These are phyloP conservation scores for Macrosoma leucophasiata DNA, from an alignment of 2,888 invertebrate species.

Conservation along the genomic window DNA sequence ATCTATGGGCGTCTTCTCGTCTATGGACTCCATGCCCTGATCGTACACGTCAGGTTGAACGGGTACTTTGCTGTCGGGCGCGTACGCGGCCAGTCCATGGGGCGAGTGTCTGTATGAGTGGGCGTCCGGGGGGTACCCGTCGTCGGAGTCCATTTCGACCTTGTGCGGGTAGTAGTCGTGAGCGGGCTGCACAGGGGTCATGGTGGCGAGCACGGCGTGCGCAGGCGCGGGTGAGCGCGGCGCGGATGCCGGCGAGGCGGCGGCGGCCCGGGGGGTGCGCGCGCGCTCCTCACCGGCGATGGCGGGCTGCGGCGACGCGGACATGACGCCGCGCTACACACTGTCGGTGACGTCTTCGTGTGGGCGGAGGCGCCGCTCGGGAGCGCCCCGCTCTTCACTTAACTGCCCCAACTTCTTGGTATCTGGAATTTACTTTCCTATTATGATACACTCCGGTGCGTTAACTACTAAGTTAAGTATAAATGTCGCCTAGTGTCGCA, in stretches of 20 bases:
- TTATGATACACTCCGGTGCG: too few relatives aligned
- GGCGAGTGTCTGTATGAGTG: constrained; percentile 76
- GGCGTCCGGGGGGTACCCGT: constrained; percentile 77
- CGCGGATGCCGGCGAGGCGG: constrained; percentile 68
- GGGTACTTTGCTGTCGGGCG: constrained; percentile 76
- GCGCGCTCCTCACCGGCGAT: constrained; percentile 54
- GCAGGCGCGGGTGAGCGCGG: constrained; percentile 80
- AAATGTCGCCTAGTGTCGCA: too few relatives aligned
- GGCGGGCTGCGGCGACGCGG: constrained; percentile 60
- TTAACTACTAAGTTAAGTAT: too few relatives aligned
- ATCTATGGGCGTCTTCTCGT: constrained; percentile 85
- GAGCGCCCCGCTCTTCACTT: constrained; percentile 63
- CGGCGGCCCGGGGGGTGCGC: constrained; percentile 61
- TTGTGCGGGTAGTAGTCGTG: constrained; percentile 79
- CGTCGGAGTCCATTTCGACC: constrained; percentile 78
- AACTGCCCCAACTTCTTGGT: constrained; percentile 43
- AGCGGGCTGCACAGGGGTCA: constrained; percentile 90
- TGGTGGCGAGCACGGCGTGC: constrained; percentile 87
- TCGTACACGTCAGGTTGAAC: constrained; percentile 71
- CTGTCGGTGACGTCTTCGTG: constrained; percentile 49
- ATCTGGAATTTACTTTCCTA: too few relatives aligned
- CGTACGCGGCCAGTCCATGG: constrained; percentile 66
- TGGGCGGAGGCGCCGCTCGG: constrained; percentile 55
- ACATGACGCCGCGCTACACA: constrained; percentile 57
- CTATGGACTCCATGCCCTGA: constrained; percentile 70